Percentiles rank a stretch among this genome's conserved stretches.
Conservation (phyloP, 2,797 vertebrate genomes). For the Perodicticus potto region DNA sequence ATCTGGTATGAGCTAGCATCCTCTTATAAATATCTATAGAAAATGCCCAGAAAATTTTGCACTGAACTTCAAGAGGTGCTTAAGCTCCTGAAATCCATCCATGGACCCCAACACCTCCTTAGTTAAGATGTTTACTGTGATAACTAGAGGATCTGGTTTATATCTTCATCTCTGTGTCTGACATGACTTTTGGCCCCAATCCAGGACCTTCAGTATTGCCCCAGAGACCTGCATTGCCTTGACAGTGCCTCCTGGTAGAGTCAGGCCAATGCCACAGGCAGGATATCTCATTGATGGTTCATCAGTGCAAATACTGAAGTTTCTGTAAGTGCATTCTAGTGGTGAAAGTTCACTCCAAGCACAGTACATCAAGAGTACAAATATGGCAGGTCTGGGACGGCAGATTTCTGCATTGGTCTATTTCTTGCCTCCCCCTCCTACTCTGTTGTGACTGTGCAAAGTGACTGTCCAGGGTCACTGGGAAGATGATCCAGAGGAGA, state of each 20-base stretch:
- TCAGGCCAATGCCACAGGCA: background rate
- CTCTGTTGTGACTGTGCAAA: background rate
- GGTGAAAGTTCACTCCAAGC: background rate
- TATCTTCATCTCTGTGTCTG: background rate
- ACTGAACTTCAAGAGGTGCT: background rate
- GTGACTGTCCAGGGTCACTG: background rate
- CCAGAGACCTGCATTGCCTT: background rate
- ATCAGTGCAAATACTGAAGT: background rate
- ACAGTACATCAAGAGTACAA: background rate
- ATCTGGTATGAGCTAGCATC: background rate
- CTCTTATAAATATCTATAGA: background rate
- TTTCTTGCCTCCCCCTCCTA: background rate
- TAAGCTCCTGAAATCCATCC: background rate
- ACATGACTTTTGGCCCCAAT: background rate
- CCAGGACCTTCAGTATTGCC: background rate
- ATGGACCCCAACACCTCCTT: background rate
- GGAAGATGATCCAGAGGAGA: background rate
- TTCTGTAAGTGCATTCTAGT: background rate
- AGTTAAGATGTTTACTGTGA: background rate
- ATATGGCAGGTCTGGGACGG: background rate
- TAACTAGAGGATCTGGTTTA: background rate
- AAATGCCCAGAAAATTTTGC: background rate
- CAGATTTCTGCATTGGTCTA: background rate
- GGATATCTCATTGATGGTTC: background rate
- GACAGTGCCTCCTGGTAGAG: background rate